A percentile compares a stretch with the other conserved stretches of the same genome.
Conservation (phyloP, 2,113 vertebrate species). For the Nymphicus hollandicus region DNA sequence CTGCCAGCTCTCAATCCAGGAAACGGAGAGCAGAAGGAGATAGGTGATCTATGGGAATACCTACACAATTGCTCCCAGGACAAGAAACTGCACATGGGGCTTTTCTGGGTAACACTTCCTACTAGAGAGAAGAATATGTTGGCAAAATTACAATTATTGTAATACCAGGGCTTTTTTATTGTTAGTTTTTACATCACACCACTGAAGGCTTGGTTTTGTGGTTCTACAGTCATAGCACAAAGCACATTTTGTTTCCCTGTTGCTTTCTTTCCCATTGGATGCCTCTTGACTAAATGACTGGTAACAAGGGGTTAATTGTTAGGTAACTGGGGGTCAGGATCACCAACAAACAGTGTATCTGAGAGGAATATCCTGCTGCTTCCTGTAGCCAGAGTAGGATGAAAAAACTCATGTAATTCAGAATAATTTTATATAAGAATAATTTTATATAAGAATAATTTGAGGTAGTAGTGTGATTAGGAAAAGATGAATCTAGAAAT, state of each 20-base stretch:
- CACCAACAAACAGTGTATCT: background rate
- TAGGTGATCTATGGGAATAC: background rate
- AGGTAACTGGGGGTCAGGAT: background rate
- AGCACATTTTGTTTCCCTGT: background rate
- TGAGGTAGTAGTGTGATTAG: background rate
- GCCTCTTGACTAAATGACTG: background rate
- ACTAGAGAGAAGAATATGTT: background rate
- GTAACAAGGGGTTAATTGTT: background rate
- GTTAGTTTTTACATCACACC: background rate
- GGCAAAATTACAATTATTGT: background rate
- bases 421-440: background rate
- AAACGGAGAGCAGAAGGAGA: background rate
- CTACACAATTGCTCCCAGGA: background rate
- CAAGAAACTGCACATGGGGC: background rate
- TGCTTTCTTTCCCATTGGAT: background rate
- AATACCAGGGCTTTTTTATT: fast-evolving
- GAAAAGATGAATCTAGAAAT: background rate
- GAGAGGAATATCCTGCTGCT: background rate
- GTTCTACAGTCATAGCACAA: background rate
- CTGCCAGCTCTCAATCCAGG: background rate
- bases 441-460: background rate
- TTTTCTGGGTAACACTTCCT: background rate
- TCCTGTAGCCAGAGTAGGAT: background rate
- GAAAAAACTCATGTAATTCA: background rate
- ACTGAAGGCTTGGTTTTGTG: background rate